A percentile compares a stretch with the other conserved stretches of the same genome.
Evolutionary conservation across 1,140 invertebrate genomes (phyloP).

Genomic region (Colletes gigas): DNA sequence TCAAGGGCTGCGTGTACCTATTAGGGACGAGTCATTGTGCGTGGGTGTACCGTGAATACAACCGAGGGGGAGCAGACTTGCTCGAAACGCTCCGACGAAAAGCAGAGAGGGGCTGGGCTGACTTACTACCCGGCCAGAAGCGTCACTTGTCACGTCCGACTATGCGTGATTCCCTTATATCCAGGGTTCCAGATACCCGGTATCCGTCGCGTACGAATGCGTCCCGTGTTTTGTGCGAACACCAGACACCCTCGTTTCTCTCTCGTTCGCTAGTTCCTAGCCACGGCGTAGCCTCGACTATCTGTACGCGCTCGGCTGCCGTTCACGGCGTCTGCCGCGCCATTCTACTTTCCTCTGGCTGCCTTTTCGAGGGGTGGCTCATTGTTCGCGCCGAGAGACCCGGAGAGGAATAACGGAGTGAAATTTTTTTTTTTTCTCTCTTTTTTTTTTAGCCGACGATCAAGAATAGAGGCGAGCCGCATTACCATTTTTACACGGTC

Average conservation of each 20-base stretch:
- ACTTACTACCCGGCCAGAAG: slow-evolving; percentile 59
- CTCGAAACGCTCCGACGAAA: slow-evolving; percentile 64
- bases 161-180: slow-evolving; percentile 70
- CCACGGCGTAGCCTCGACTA: slow-evolving; percentile 19
- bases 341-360: slow-evolving; percentile 28
- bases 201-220: slow-evolving; percentile 11
- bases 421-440: neutral
- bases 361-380: slow-evolving; percentile 24
- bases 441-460: slow-evolving; percentile 9
- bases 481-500: too few species aligned
- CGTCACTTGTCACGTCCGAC: slow-evolving; percentile 77
- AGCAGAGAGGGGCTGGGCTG: slow-evolving; percentile 56
- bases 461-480: neutral
- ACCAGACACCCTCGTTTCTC: slow-evolving; percentile 11
- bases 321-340: slow-evolving; percentile 14
- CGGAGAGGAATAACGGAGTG: slow-evolving; percentile 12
- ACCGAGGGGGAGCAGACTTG: slow-evolving; percentile 49
- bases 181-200: slow-evolving; percentile 36
- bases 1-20: slow-evolving; percentile 79
- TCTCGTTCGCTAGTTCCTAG: slow-evolving; percentile 6
- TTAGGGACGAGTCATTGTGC: slow-evolving; percentile 77
- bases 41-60: slow-evolving; percentile 75
- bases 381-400: slow-evolving; percentile 20
- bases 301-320: slow-evolving; percentile 32
- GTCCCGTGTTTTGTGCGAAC: slow-evolving; percentile 28